Evolutionary conservation across 2,888 invertebrate genomes (phyloP), one percentile per base, ranked within the genome.

Genomic region (Atherix ibis): DNA sequence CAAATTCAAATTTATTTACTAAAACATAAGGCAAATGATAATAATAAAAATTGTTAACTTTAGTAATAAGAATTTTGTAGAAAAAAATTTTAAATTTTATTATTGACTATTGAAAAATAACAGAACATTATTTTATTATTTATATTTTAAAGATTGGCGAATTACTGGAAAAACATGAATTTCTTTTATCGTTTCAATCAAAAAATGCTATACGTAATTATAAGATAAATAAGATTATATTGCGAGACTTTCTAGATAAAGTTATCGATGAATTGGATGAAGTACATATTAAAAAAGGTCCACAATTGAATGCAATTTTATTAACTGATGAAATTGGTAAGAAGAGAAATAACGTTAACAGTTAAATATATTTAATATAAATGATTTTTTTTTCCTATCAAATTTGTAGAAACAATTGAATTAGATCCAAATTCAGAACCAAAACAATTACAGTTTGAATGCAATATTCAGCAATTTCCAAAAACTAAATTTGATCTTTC

Each of bases 401-500:
- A n/a, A n/a, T n/a, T n/a, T n/a, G n/a, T n/a, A n/a, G n/a, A n/a
- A n/a, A n/a, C n/a, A n/a, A n/a, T n/a, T 8, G 10, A 5, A 10
- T 5, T 26, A 13, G 26, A 26, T 26, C 10, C 10, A 5, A 10
- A 26, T 8, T 26, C 10, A 9, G 10, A 26, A 10, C n/a, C 19
- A 4, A 24, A 34, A 9, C 10, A 19, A 12, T 27, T 34, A 18
- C 22, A 27, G 2, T 32, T 32, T 17, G 17, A 32, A 15, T 32
- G 17, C 16, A 8, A 15, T 18, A 10, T 26, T 3, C 2, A 8
- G 5, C 32, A 32, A 26, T 5, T n/a, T 12, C 26, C 13, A 8
- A 17, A 18, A 5, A 18, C 26, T 10, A 12, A 17, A 10, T 58
- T 53, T 43, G 37, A 28, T 16, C 39, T 52, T 3, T 48, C 41